These are phyloP conservation scores for Diceros bicornis DNA, from an alignment of 2,797 vertebrate genomes.

Conservation along the genomic window DNA sequence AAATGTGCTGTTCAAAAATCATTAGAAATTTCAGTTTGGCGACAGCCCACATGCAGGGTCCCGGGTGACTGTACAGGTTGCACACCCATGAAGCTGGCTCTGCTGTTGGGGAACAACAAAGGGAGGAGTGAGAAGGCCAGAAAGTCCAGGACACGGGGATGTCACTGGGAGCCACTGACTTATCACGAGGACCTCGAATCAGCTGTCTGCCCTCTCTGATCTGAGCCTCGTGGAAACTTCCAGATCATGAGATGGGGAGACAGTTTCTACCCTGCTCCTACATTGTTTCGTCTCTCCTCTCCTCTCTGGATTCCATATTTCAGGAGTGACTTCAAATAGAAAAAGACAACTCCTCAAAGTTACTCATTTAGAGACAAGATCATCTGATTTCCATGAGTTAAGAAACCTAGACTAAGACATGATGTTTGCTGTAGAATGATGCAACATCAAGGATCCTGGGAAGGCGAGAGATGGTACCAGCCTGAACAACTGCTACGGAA, in stretches of 20 bases:
- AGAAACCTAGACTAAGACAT: neutral
- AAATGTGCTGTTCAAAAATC: neutral
- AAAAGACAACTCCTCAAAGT: neutral
- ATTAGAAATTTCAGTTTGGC: neutral
- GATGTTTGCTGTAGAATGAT: neutral
- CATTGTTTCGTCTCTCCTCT: neutral
- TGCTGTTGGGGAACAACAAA: neutral
- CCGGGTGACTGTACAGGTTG: accelerated
- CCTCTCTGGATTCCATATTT: neutral
- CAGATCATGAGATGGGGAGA: neutral
- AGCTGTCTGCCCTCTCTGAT: neutral
- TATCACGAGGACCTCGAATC: accelerated
- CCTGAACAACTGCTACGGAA: neutral
- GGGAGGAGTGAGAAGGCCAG: neutral
- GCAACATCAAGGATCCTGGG: neutral
- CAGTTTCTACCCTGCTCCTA: too few species aligned
- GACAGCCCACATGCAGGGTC: neutral
- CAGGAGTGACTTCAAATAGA: neutral
- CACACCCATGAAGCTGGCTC: accelerated
- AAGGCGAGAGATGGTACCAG: neutral
- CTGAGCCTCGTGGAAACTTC: neutral
- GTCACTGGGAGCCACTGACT: neutral
- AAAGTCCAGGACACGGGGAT: neutral
- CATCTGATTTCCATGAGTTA: neutral
- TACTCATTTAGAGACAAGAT: neutral